Evolutionary conservation across 2,888 invertebrate species (phyloP).

Genomic region (Parnassius apollo): DNA sequence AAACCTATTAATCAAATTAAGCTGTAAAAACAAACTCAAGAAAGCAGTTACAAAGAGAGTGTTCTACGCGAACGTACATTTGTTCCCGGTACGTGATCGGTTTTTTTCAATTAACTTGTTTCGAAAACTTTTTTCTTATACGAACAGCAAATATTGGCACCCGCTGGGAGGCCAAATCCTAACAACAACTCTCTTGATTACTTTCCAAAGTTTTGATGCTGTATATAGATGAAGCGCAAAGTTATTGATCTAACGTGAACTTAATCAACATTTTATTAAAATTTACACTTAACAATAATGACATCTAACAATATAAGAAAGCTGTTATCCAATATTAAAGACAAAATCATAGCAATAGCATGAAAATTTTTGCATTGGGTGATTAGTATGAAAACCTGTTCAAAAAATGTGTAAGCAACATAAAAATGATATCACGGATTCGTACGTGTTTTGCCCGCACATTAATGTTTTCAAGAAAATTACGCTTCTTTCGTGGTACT

Average conservation of each 20-base stretch:
- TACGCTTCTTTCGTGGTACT: constrained; percentile 46
- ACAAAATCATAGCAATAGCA: neutral
- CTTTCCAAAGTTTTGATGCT: constrained; percentile 32
- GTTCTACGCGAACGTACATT: constrained; percentile 9
- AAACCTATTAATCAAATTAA: neutral
- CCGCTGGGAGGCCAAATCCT: constrained; percentile 31
- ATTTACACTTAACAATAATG: neutral
- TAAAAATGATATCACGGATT: constrained; percentile 7
- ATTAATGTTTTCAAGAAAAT: constrained; percentile 16
- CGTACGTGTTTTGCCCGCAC: constrained; percentile 6
- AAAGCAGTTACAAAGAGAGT: constrained; percentile 4
- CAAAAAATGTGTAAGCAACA: neutral
- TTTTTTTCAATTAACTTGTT: constrained; percentile 34
- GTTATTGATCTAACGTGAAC: neutral
- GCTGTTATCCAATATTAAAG: neutral
- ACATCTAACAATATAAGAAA: neutral
- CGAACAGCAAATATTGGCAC: constrained; percentile 33
- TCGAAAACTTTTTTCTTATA: constrained; percentile 34
- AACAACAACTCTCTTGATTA: constrained; percentile 39
- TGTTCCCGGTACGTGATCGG: constrained; percentile 23
- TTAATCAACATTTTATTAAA: neutral
- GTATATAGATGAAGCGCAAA: neutral
- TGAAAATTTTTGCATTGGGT: neutral
- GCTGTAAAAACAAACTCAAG: constrained; percentile 2
- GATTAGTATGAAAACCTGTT: neutral